Percentiles rank a stretch among this genome's conserved stretches.
Evolutionary conservation across 2,113 vertebrate genomes (phyloP).

Genomic region (Sclerurus mexicanus): DNA sequence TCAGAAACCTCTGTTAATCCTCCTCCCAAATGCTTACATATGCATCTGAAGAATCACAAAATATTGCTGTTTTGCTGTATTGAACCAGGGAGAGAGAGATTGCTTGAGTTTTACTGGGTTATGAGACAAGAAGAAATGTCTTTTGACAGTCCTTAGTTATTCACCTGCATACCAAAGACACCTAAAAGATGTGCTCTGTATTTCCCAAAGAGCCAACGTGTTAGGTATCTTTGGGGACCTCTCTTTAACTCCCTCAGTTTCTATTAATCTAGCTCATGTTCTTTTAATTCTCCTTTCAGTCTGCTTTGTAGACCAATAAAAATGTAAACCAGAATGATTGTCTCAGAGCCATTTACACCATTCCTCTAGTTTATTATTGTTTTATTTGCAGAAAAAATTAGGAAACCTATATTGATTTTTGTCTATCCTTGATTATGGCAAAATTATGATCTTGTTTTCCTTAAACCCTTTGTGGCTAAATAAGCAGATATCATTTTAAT

Average conservation of each 20-base stretch:
- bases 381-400: neutral
- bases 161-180: neutral
- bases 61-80: neutral
- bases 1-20: neutral
- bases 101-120: neutral
- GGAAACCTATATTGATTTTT: neutral
- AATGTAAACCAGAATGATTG: neutral
- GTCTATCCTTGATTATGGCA: neutral
- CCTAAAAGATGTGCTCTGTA: neutral
- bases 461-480: neutral
- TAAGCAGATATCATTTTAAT: conserved; percentile 10
- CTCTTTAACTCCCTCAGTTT: neutral
- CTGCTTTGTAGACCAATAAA: neutral
- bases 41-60: neutral
- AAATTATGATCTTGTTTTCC: neutral
- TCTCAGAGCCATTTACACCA: neutral
- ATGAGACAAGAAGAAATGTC: neutral
- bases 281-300: neutral
- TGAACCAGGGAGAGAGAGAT: neutral
- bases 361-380: neutral
- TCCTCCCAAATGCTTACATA: neutral
- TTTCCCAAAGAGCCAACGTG: neutral
- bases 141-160: neutral
- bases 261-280: neutral
- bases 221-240: neutral